Conservation (phyloP, 2,797 vertebrate genomes). For the Myripristis jacobus region DNA sequence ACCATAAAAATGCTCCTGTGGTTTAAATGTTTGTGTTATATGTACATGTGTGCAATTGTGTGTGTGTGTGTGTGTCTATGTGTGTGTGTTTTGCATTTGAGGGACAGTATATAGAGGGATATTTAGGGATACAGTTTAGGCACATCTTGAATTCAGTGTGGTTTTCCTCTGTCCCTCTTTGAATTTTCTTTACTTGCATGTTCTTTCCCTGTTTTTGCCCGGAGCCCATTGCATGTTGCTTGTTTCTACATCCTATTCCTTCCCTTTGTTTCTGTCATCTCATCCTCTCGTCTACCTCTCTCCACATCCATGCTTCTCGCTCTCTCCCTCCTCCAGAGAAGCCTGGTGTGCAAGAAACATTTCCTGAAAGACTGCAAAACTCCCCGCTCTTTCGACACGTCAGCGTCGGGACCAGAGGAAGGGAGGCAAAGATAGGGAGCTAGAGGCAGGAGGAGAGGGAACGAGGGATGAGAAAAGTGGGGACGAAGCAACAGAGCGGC, state of each 20-base stretch:
- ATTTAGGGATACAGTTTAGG: conserved; percentile 5
- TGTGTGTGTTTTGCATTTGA: background rate
- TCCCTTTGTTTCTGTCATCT: conserved; percentile 7
- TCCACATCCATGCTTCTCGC: background rate
- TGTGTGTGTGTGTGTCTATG: background rate
- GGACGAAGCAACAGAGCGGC: conserved; percentile 14
- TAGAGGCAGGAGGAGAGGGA: conserved; percentile 4
- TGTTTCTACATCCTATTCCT: background rate
- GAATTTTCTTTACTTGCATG: background rate
- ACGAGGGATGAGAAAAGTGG: background rate
- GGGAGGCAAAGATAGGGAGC: conserved; percentile 10
- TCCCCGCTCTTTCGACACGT: conserved; percentile 69
- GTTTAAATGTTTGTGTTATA: conserved; percentile 66
- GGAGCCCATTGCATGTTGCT: background rate
- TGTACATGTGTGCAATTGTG: background rate
- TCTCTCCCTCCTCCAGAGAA: conserved; percentile 71
- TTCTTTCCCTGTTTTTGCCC: background rate
- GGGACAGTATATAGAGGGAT: background rate
- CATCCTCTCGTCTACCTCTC: conserved; percentile 22
- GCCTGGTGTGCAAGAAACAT: conserved; percentile 76
- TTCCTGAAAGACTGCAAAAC: conserved; percentile 81
- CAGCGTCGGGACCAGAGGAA: conserved; percentile 61
- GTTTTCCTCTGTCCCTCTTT: background rate
- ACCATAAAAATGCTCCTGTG: conserved; percentile 62
- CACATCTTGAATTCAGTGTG: background rate